A percentile compares a stretch with the other conserved stretches of the same genome.
Evolutionary conservation across 2,113 vertebrate genomes (phyloP).

Genomic region (Campylorhamphus procurvoides): DNA sequence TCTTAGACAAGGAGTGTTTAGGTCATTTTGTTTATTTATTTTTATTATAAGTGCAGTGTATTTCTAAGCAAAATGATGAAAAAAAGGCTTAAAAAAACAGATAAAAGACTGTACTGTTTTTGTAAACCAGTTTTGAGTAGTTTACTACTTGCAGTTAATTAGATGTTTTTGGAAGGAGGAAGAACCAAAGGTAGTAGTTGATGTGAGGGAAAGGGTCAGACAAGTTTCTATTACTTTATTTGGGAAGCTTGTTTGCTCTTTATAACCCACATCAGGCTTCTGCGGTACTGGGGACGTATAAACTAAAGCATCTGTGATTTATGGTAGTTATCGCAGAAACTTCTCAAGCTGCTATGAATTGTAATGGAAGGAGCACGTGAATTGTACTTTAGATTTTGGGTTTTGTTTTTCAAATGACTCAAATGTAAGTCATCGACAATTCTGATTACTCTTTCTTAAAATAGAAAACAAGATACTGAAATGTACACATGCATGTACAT

Average conservation of each 20-base stretch:
- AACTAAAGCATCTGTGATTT: background rate
- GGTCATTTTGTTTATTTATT: background rate
- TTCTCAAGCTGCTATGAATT: background rate
- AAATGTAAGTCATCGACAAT: background rate
- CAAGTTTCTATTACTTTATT: background rate
- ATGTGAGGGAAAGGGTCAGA: background rate
- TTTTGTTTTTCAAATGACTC: background rate
- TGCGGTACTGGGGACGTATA: background rate
- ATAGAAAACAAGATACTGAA: background rate
- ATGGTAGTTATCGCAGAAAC: background rate
- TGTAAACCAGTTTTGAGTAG: background rate
- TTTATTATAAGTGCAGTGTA: background rate
- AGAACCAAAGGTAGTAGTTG: background rate
- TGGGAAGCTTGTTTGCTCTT: background rate
- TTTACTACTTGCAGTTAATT: conserved; percentile 21
- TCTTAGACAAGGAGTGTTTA: background rate
- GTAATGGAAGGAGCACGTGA: background rate
- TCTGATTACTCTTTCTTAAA: background rate
- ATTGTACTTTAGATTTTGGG: background rate
- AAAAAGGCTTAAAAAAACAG: background rate
- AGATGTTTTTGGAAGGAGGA: background rate
- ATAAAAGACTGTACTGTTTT: background rate
- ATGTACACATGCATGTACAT: fast-evolving
- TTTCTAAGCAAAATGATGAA: background rate
- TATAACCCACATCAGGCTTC: background rate